Evolutionary conservation across 1,140 invertebrate genomes (phyloP).

Genomic region (Drusus annulatus): DNA sequence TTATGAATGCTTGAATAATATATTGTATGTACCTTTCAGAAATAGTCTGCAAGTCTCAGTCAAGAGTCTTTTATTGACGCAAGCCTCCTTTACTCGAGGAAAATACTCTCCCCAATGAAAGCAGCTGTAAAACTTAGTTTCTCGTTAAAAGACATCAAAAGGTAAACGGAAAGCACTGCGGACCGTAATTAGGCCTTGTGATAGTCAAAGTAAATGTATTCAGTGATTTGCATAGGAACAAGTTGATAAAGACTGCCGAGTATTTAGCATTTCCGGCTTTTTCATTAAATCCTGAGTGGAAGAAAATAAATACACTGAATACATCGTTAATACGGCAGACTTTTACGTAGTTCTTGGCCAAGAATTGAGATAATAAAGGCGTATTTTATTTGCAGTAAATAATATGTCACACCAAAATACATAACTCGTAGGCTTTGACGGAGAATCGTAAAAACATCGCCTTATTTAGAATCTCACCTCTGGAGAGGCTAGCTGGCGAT

Average conservation of each 20-base stretch:
- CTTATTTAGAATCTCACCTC: conserved; percentile 72
- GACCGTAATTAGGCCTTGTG: conserved; percentile 53
- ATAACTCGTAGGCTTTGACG: no score
- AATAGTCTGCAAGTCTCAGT: conserved; percentile 1
- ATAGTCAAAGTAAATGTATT: conserved; percentile 36
- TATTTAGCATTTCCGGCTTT: conserved; percentile 50
- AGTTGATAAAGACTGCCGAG: conserved; percentile 23
- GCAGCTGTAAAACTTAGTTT: conserved; percentile 50
- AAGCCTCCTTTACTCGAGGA: conserved; percentile 20
- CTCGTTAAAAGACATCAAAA: conserved; percentile 57
- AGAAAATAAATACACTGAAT: conserved; percentile 17
- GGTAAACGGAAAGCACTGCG: conserved; percentile 54
- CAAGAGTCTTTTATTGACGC: conserved; percentile 31
- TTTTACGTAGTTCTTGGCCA: no score
- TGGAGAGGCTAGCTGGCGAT: conserved; percentile 81
- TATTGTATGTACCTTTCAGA: not conserved
- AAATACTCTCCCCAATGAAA: conserved; percentile 19
- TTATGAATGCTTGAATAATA: no score
- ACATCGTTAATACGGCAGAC: conserved; percentile 61
- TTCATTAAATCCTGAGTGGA: not conserved
- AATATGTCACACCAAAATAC: no score
- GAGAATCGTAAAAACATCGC: no score
- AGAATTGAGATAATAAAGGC: no score
- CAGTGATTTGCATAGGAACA: conserved; percentile 33
- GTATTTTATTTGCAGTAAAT: no score